phyloP scores from a whole-genome alignment of 1,140 invertebrate species.

The Sycophaga agraensis region DNA sequence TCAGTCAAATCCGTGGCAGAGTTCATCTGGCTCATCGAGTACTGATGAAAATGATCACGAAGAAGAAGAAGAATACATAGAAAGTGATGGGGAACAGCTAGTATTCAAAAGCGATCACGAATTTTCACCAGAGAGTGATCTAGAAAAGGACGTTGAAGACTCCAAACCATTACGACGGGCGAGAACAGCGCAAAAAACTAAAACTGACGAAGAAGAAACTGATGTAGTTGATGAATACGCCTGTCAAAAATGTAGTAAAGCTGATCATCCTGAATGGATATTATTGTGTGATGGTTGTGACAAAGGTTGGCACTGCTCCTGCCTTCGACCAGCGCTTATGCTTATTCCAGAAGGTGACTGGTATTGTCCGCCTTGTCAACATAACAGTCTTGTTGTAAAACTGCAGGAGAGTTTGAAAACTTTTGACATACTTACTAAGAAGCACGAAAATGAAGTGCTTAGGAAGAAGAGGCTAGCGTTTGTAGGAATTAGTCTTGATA shows the following conservation, averaged over 20 bases:
- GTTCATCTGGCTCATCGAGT: constrained; percentile 67
- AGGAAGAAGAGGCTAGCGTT: constrained; percentile 72
- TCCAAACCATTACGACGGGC: constrained; percentile 66
- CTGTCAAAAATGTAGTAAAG: constrained; percentile 84
- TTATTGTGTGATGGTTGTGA: constrained; percentile 93
- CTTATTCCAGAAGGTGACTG: constrained; percentile 95
- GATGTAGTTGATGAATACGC: constrained; percentile 69
- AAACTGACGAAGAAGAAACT: constrained; percentile 40
- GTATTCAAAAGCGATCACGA: constrained; percentile 85
- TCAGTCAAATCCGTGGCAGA: constrained; percentile 68
- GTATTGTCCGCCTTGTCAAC: constrained; percentile 95
- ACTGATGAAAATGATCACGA: constrained; percentile 64
- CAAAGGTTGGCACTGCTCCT: constrained; percentile 92
- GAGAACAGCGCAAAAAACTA: constrained; percentile 65
- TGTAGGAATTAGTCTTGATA: constrained; percentile 77
- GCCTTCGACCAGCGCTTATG: constrained; percentile 85
- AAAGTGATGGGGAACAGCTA: constrained; percentile 65
- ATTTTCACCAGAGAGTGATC: constrained; percentile 79
- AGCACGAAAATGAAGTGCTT: constrained; percentile 70
- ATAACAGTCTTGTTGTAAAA: constrained; percentile 73
- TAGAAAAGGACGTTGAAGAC: constrained; percentile 62
- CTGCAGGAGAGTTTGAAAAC: constrained; percentile 65
- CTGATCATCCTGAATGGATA: constrained; percentile 94
- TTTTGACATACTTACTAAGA: constrained; percentile 63
- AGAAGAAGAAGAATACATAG: constrained; percentile 66